Evolutionary conservation across 2,113 vertebrate genomes (phyloP).

Genomic region (Connochaetes taurinus): DNA sequence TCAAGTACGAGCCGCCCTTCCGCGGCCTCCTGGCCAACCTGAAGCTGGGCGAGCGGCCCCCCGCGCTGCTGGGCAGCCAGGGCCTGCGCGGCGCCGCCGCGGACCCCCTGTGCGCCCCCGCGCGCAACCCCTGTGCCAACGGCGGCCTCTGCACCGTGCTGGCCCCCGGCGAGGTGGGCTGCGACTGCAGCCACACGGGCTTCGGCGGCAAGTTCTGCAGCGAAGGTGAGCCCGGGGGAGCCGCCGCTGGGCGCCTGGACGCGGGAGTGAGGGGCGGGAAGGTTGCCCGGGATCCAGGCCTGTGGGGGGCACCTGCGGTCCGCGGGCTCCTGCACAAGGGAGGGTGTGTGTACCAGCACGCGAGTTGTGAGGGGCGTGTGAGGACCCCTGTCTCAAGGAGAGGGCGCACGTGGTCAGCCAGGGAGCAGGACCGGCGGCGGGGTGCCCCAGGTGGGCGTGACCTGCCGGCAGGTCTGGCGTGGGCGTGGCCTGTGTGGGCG

Average conservation of each 20-base stretch:
- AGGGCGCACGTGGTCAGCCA: not conserved
- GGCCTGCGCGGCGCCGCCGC: constrained; percentile 88
- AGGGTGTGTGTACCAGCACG: not conserved
- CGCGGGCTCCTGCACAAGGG: not conserved
- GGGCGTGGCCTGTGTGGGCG: not conserved
- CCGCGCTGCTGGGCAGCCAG: constrained; percentile 88
- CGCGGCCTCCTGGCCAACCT: constrained; percentile 89
- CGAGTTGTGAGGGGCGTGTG: no score
- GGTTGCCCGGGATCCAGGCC: not conserved
- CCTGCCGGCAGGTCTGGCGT: not conserved
- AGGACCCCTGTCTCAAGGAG: not conserved
- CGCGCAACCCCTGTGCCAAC: constrained; percentile 90
- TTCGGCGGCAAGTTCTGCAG: constrained; percentile 91
- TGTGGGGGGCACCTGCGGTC: not conserved
- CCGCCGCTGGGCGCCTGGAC: not conserved
- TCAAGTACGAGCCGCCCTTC: constrained; percentile 95
- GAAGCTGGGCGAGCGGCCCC: constrained; percentile 87
- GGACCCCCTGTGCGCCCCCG: constrained; percentile 85
- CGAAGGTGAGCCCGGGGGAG: constrained; percentile 85
- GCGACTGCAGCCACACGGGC: constrained; percentile 91
- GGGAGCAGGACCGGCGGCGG: not conserved
- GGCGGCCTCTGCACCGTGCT: constrained; percentile 88
- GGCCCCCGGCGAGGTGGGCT: constrained; percentile 86
- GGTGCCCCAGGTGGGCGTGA: not conserved
- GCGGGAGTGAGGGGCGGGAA: rapidly evolving